Evolutionary conservation across 2,797 vertebrate genomes (phyloP).

Genomic region (Lepus oiostolus): DNA sequence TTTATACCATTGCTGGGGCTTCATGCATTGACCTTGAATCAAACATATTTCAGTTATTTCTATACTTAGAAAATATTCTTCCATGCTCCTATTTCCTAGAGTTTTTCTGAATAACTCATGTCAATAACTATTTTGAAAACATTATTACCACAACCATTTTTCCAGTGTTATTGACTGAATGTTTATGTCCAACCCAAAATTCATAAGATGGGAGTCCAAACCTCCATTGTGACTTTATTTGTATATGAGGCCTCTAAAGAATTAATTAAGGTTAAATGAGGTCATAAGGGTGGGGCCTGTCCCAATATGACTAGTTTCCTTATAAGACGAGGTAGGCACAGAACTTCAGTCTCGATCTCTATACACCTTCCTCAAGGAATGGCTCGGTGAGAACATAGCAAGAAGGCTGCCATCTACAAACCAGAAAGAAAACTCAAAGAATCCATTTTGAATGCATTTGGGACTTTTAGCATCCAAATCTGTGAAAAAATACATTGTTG

Average conservation of each 20-base stretch:
- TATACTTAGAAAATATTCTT: not conserved
- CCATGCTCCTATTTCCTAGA: not conserved
- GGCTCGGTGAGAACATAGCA: not conserved
- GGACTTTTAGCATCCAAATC: not conserved
- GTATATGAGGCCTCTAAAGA: not conserved
- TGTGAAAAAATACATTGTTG: not conserved
- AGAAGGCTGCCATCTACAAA: not conserved
- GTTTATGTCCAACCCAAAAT: not conserved
- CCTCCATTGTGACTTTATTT: no score
- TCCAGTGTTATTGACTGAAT: not conserved
- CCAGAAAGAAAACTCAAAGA: not conserved
- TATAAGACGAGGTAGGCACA: not conserved
- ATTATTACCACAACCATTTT: not conserved
- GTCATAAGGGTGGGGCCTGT: not conserved
- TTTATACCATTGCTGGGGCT: not conserved
- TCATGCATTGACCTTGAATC: not conserved
- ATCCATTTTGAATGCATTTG: not conserved
- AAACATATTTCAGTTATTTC: constrained; percentile 25
- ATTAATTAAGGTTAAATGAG: not conserved
- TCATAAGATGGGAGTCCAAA: not conserved
- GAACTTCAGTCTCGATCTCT: not conserved
- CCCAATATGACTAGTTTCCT: not conserved
- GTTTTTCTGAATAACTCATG: not conserved
- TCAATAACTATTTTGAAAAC: not conserved
- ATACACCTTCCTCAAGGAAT: not conserved